Percentiles rank a stretch among this genome's conserved stretches.
These are phyloP conservation scores for Nasalis larvatus DNA, from an alignment of 2,113 vertebrate species.

Conservation along the genomic window DNA sequence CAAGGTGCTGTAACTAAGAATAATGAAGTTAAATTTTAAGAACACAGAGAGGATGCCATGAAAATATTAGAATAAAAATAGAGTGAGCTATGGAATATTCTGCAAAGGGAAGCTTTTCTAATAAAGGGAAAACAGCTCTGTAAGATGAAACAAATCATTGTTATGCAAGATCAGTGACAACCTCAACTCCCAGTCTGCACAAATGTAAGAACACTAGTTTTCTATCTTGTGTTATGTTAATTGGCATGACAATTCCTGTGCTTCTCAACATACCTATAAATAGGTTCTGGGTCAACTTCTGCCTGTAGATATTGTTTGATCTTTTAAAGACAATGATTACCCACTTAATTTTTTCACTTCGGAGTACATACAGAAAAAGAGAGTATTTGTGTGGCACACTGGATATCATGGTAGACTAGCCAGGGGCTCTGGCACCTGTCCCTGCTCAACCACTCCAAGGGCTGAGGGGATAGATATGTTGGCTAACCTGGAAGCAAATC, in stretches of 20 bases:
- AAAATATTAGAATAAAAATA: slow-evolving; percentile 42
- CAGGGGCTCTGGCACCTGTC: background rate
- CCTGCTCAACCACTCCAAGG: background rate
- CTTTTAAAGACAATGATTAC: background rate
- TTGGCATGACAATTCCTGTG: background rate
- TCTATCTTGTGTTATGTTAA: background rate
- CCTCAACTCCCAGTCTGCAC: background rate
- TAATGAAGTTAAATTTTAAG: slow-evolving; percentile 30
- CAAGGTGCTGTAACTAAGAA: background rate
- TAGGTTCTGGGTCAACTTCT: background rate
- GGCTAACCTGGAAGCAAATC: background rate
- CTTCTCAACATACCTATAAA: background rate
- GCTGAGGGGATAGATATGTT: background rate
- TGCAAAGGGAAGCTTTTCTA: background rate
- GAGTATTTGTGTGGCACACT: background rate
- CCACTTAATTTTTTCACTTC: background rate
- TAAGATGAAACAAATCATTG: background rate
- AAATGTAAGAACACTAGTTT: background rate
- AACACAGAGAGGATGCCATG: background rate
- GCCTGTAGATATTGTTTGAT: background rate
- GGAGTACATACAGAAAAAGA: background rate
- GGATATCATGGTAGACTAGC: background rate
- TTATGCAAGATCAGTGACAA: background rate
- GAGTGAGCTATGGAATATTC: background rate
- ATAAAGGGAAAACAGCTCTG: background rate